These are phyloP conservation scores for Tanypteryx hageni DNA, from an alignment of 2,888 invertebrate genomes.

Conservation along the genomic window DNA sequence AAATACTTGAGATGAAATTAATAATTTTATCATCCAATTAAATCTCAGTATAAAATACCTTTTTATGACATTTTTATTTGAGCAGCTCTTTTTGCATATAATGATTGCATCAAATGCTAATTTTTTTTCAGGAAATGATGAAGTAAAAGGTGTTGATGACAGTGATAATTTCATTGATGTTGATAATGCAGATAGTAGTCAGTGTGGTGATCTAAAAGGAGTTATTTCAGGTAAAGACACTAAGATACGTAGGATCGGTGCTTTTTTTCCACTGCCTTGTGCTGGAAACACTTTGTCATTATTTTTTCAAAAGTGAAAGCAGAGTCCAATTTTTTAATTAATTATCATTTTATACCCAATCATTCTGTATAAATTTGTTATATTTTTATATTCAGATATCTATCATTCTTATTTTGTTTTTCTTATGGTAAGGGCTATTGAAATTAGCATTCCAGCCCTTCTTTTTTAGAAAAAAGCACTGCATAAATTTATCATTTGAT, in stretches of 20 bases:
- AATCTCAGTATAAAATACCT: not conserved
- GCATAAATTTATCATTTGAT: not conserved
- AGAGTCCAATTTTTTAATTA: not conserved
- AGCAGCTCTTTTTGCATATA: conserved; percentile 25
- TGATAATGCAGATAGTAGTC: conserved; percentile 67
- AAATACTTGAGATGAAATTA: not conserved
- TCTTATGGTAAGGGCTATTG: too few relatives aligned
- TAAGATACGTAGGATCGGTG: conserved; percentile 3
- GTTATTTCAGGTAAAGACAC: conserved; percentile 52
- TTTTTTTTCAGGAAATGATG: conserved; percentile 66
- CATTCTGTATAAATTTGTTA: too few relatives aligned
- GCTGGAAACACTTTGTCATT: not conserved
- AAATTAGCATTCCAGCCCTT: too few relatives aligned
- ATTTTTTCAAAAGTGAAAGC: conserved; percentile 31
- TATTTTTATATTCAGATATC: too few relatives aligned
- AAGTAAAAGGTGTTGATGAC: conserved; percentile 68
- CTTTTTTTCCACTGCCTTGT: too few relatives aligned
- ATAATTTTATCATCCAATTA: too few relatives aligned
- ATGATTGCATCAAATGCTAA: conserved; percentile 63
- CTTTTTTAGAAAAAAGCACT: too few relatives aligned
- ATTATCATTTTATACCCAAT: not conserved
- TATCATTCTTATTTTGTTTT: too few relatives aligned
- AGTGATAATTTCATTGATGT: conserved; percentile 71
- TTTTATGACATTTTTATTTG: not conserved
- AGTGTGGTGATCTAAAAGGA: conserved; percentile 67